These are phyloP conservation scores for Sinodicranocentrus sp. DNA, from an alignment of 2,888 invertebrate species.

Conservation along the genomic window DNA sequence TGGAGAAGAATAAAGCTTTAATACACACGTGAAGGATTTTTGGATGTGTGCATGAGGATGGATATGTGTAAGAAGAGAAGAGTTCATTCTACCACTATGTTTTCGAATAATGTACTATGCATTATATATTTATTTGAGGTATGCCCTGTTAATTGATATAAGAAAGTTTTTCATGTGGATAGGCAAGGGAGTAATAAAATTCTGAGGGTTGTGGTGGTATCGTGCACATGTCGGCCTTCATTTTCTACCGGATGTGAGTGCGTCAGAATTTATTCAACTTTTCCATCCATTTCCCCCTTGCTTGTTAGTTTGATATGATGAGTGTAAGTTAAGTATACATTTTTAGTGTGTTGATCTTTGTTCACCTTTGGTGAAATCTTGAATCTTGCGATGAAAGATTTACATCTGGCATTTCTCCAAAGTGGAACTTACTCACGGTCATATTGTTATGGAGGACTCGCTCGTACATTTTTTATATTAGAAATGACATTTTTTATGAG, in stretches of 20 bases:
- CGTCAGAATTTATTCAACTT: slow-evolving; percentile 52
- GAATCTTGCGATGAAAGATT: background rate
- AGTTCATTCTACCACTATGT: too few relatives aligned
- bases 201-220: too few relatives aligned
- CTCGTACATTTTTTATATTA: too few relatives aligned
- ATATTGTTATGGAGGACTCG: too few relatives aligned
- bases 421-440: too few relatives aligned
- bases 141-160: slow-evolving; percentile 49
- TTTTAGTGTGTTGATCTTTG: slow-evolving; percentile 13
- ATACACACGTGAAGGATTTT: slow-evolving; percentile 1
- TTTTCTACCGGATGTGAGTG: background rate
- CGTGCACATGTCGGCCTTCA: too few relatives aligned
- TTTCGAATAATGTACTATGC: background rate
- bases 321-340: slow-evolving; percentile 19
- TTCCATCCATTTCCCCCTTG: slow-evolving; percentile 3
- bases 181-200: too few relatives aligned
- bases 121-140: background rate
- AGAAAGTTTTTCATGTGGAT: slow-evolving; percentile 8
- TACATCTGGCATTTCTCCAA: too few relatives aligned
- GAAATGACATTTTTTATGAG: too few relatives aligned
- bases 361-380: slow-evolving; percentile 45
- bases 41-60: too few relatives aligned
- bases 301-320: slow-evolving; percentile 8
- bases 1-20: slow-evolving; percentile 34
- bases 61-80: too few relatives aligned